These are phyloP conservation scores for Malthinus seriepunctatus DNA, from an alignment of 2,888 invertebrate genomes.

Conservation along the genomic window DNA sequence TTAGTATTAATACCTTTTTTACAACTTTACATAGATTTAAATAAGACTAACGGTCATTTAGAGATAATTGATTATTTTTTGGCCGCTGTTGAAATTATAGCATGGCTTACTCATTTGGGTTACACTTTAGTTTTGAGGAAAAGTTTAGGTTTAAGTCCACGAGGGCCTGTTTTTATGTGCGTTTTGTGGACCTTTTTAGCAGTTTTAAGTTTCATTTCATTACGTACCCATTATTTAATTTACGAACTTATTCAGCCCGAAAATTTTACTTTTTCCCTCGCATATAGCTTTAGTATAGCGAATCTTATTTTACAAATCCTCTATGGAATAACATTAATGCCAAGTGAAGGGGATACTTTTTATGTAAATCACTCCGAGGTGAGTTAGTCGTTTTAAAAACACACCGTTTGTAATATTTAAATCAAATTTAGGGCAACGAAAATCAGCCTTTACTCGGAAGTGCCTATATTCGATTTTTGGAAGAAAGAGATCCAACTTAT, in stretches of 20 bases:
- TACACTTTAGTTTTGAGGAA: slow-evolving; percentile 71
- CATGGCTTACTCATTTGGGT: slow-evolving; percentile 83
- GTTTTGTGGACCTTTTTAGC: slow-evolving; percentile 72
- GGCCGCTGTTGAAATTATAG: slow-evolving; percentile 70
- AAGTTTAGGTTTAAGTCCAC: slow-evolving; percentile 66
- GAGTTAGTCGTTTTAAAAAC: slow-evolving; percentile 40
- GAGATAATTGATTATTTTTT: slow-evolving; percentile 73
- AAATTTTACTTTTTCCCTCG: slow-evolving; percentile 49
- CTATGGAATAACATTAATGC: slow-evolving; percentile 74
- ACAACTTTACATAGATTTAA: slow-evolving; percentile 67
- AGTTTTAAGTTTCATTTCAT: slow-evolving; percentile 67
- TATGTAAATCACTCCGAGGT: slow-evolving; percentile 60
- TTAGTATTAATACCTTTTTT: slow-evolving; percentile 70
- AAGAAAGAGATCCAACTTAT: slow-evolving; percentile 68
- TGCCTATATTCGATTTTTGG: slow-evolving; percentile 68
- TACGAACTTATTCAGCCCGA: slow-evolving; percentile 44
- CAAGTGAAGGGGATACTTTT: slow-evolving; percentile 59
- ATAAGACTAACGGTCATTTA: slow-evolving; percentile 55
- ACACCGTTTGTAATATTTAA: slow-evolving; percentile 30
- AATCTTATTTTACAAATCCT: slow-evolving; percentile 66
- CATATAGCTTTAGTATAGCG: slow-evolving; percentile 65
- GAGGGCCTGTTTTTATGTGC: slow-evolving; percentile 73
- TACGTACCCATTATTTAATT: slow-evolving; percentile 66
- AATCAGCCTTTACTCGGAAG: slow-evolving; percentile 41
- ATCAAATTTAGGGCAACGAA: slow-evolving; percentile 45